Percentiles rank a stretch among this genome's conserved stretches.
These are phyloP conservation scores for Danaus melanippus DNA, from an alignment of 1,140 invertebrate species.

Conservation along the genomic window DNA sequence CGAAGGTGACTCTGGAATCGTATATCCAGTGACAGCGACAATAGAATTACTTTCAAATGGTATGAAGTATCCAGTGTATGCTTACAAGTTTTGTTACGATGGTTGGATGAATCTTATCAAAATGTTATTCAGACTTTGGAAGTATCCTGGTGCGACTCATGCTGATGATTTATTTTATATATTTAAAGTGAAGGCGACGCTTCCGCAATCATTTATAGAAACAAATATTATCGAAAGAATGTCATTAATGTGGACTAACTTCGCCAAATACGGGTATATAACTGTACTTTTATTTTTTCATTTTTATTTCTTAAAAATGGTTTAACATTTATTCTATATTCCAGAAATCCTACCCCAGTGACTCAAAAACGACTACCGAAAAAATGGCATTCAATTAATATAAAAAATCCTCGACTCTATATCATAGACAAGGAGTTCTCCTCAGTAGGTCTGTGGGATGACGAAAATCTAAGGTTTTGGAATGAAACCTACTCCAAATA, in stretches of 20 bases:
- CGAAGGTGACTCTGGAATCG: slow-evolving; percentile 44
- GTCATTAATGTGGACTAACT: slow-evolving; percentile 52
- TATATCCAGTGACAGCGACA: slow-evolving; percentile 37
- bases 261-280: slow-evolving; percentile 49
- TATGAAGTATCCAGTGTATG: slow-evolving; percentile 32
- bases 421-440: slow-evolving; percentile 40
- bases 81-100: slow-evolving; percentile 38
- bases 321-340: slow-evolving; percentile 11
- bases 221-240: slow-evolving; percentile 34
- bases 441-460: slow-evolving; percentile 33
- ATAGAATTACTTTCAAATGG: slow-evolving; percentile 35
- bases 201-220: slow-evolving; percentile 33
- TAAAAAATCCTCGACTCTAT: slow-evolving; percentile 23
- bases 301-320: neutral
- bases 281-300: neutral
- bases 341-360: slow-evolving; percentile 37
- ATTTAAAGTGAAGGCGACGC: slow-evolving; percentile 36
- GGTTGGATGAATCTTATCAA: slow-evolving; percentile 48
- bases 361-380: slow-evolving; percentile 15
- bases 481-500: slow-evolving; percentile 43
- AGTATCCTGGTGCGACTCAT: slow-evolving; percentile 43
- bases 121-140: slow-evolving; percentile 25
- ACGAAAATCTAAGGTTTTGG: slow-evolving; percentile 32
- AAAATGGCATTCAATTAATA: slow-evolving; percentile 35
- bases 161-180: slow-evolving; percentile 59